Conservation (phyloP, 2,888 invertebrate genomes). For the Strigamia maritima region DNA sequence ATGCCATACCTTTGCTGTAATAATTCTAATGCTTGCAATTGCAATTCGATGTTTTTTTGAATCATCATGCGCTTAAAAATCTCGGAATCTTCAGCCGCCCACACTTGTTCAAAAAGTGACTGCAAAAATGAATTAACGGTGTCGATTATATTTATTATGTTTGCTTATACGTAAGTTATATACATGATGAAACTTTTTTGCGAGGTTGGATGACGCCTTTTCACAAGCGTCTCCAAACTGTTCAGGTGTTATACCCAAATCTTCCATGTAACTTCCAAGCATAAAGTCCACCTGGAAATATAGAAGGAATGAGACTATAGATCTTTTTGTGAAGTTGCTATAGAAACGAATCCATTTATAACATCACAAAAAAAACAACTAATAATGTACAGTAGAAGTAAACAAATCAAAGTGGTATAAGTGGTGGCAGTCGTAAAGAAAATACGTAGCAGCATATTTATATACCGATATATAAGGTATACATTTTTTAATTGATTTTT, state of each 20-base stretch:
- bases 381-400: too few species aligned
- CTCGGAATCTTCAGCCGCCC: constrained; percentile 88
- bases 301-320: not conserved
- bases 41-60: constrained; percentile 84
- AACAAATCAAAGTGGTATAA: too few species aligned
- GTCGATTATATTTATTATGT: not conserved
- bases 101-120: constrained; percentile 71
- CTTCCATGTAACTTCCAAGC: constrained; percentile 88
- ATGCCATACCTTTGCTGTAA: constrained; percentile 68
- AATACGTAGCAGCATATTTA: too few species aligned
- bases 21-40: constrained; percentile 79
- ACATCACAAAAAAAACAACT: too few species aligned
- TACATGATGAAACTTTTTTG: constrained; percentile 60
- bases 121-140: constrained; percentile 48
- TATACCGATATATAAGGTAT: too few species aligned
- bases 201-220: constrained; percentile 50
- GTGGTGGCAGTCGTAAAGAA: too few species aligned
- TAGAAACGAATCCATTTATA: not conserved
- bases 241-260: constrained; percentile 80
- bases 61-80: constrained; percentile 91
- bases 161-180: constrained; percentile 41
- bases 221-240: constrained; percentile 79
- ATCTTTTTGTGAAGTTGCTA: not conserved
- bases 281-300: constrained; percentile 72
- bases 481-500: too few species aligned